Evolutionary conservation across 1,140 invertebrate genomes (phyloP), one percentile per base, ranked within the genome.

Genomic region (Tetramorium parvispinum): DNA sequence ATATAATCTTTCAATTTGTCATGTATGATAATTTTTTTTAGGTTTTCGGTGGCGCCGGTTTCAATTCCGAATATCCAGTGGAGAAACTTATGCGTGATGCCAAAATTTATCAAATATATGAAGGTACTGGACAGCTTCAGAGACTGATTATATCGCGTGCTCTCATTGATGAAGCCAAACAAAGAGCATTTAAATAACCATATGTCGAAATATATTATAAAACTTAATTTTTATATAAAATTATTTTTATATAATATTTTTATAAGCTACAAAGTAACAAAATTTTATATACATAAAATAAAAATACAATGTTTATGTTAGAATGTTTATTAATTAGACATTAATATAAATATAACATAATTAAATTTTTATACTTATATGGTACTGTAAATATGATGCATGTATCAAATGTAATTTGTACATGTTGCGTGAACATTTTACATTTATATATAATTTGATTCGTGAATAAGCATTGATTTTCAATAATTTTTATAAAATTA

Each of bases 31-130:
- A 63, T 55, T 55, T 27, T 63, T 88, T 91, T 93, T 87, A 99
- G 96, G 97, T 99, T 68, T 99, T 99, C 95, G 99, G 99, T 75
- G 99, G 99, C 55, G 98, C 98, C 94, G 99, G 99, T n/a, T 99
- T 99, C 95, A 99, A 99, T 95, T 97, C 96, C 63, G 99, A 99
- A 85, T 99, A 99, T 95, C 99, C 99, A 1, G 99, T 99, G 0
- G 99, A 99, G 94, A 99, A 99, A 94, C 96, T 99, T n/a, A 99
- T 99, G 98, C 96, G 99, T 87, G 99, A 99, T 96, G 99, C 99
- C 10, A 99, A 99, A 95, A 99, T 99, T 92, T 99, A 98, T 95
- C 98, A 99, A 95, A 99, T 99, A 87, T 99, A 99, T 92, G 99
- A 99, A 96, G 99, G 99, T 65, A 99, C 99, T 10, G 97, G 98